These are phyloP conservation scores for Carcinoscorpius rotundicauda DNA, from an alignment of 1,140 invertebrate species.

Conservation along the genomic window DNA sequence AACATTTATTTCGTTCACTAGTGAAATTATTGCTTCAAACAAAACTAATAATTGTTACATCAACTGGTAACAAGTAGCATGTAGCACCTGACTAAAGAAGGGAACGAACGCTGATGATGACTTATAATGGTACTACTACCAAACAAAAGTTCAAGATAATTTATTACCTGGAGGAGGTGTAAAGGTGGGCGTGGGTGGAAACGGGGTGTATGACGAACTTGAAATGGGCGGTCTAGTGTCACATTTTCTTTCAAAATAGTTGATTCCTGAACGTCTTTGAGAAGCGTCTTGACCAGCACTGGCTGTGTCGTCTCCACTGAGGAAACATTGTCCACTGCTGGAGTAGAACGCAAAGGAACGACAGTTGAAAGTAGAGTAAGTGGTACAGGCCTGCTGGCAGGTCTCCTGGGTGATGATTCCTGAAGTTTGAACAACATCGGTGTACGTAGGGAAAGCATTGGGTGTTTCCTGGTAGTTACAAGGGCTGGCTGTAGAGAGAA, in stretches of 20 bases:
- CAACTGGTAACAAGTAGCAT: too few relatives aligned
- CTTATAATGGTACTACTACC: neutral
- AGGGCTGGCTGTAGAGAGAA: constrained; percentile 7
- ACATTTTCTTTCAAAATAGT: constrained; percentile 36
- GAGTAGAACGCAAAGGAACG: constrained; percentile 37
- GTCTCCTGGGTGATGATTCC: constrained; percentile 30
- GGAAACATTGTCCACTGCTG: constrained; percentile 36
- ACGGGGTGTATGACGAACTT: constrained; percentile 1
- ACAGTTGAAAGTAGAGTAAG: constrained; percentile 33
- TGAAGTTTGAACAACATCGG: constrained; percentile 31
- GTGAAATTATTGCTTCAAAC: too few relatives aligned
- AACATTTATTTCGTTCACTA: too few relatives aligned
- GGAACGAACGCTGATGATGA: too few relatives aligned
- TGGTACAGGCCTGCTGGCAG: constrained; percentile 33
- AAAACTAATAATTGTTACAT: too few relatives aligned
- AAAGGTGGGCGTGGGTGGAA: constrained; percentile 5
- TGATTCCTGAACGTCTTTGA: constrained; percentile 34
- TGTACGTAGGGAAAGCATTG: constrained; percentile 35
- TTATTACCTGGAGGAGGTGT: constrained; percentile 1
- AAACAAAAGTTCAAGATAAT: neutral
- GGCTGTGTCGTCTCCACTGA: constrained; percentile 31
- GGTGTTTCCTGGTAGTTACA: constrained; percentile 22
- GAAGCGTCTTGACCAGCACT: constrained; percentile 22
- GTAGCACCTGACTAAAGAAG: too few relatives aligned
- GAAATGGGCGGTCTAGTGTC: constrained; percentile 1